phyloP scores from a whole-genome alignment of 92 coral and sea anemone species.

The Umimayanthus chanpuru region DNA sequence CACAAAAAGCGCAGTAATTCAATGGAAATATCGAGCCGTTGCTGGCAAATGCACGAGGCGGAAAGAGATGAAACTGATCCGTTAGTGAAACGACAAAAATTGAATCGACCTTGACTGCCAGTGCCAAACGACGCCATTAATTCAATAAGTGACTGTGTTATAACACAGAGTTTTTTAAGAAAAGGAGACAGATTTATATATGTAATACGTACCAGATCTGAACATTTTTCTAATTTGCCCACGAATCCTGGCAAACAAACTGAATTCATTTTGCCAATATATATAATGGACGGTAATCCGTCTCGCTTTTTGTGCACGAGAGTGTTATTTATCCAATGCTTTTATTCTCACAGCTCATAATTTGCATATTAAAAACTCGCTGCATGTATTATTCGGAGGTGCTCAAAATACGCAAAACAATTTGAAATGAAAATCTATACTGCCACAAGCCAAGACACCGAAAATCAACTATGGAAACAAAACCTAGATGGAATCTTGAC shows the following conservation, averaged over 20 bases:
- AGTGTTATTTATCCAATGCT: slow-evolving; percentile 18
- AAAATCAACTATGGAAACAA: too few species aligned
- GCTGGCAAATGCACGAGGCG: neutral
- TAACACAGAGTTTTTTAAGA: too few species aligned
- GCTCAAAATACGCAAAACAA: neutral
- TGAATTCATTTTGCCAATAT: neutral
- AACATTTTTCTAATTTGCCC: neutral
- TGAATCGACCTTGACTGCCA: too few species aligned
- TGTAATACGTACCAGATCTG: slow-evolving; percentile 4
- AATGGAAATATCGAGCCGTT: neutral
- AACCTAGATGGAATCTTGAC: too few species aligned
- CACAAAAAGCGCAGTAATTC: neutral
- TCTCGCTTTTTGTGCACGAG: neutral
- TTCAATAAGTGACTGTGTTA: neutral
- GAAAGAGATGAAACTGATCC: neutral
- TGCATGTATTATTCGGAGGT: neutral
- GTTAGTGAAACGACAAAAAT: neutral
- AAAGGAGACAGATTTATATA: neutral
- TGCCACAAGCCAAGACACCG: neutral
- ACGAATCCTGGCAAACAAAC: neutral
- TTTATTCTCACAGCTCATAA: neutral
- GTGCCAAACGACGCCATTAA: neutral
- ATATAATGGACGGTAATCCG: neutral
- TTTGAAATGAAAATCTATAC: too few species aligned
- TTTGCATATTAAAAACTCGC: slow-evolving; percentile 7